Percentiles rank a stretch among this genome's conserved stretches.
These are phyloP conservation scores for Lypha dubia DNA, from an alignment of 2,888 invertebrate genomes.

Conservation along the genomic window DNA sequence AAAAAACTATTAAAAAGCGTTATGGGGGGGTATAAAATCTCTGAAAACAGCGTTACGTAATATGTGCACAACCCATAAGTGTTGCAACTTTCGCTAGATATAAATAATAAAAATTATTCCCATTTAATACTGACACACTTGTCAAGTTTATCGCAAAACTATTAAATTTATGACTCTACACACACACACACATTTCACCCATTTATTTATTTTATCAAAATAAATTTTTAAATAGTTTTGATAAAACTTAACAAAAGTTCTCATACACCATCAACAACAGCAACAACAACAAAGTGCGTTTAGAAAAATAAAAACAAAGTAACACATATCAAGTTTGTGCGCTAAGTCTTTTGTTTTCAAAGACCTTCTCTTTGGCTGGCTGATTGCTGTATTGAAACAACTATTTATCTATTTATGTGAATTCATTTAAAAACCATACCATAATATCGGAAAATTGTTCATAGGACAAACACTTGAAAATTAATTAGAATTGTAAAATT, in stretches of 20 bases:
- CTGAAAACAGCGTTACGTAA: too few species aligned
- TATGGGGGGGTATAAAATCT: too few species aligned
- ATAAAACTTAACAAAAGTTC: conserved; percentile 12
- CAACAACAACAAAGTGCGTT: conserved; percentile 12
- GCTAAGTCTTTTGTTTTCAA: conserved; percentile 59
- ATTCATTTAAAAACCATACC: neutral
- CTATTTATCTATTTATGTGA: conserved; percentile 24
- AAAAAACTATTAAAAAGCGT: too few species aligned
- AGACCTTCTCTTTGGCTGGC: neutral
- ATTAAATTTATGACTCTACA: conserved; percentile 6
- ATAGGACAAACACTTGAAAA: conserved; percentile 63
- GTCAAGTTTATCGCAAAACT: conserved; percentile 5
- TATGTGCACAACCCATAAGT: too few species aligned
- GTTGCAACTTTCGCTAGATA: neutral
- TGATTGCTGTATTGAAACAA: neutral
- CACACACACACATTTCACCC: neutral
- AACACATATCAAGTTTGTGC: conserved; percentile 48
- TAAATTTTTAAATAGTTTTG: neutral
- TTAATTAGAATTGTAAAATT: conserved; percentile 60
- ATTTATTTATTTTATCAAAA: conserved; percentile 11
- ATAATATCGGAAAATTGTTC: neutral
- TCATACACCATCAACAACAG: neutral
- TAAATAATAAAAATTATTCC: neutral
- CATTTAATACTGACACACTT: neutral
- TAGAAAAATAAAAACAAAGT: neutral